Base-by-base conservation (phyloP, 53 echinoderm and acorn worm species). In the Apostichopus leukothele region DNA sequence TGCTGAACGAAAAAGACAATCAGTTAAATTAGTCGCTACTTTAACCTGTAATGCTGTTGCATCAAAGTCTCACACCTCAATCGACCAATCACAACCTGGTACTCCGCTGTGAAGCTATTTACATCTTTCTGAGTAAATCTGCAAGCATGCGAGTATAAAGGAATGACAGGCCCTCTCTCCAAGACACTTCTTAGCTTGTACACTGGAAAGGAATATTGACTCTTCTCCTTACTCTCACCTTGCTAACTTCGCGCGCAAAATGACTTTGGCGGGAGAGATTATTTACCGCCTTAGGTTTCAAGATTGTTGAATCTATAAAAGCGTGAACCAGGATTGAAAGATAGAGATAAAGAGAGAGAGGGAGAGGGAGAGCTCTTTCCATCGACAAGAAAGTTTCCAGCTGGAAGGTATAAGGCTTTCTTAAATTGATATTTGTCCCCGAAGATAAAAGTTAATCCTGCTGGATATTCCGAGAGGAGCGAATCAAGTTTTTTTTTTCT, bases 381-480 rank as follows among this genome's bases (percentile, higher is more conserved):
- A 19, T 19, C 71, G 71, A 71, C 71, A 19, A 19, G 18, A 71
- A 71, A 81, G 39, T 81, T 59, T 81, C 55, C 81, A 81, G 81
- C 60, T 81, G 18, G 22, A 81, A 81, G 81, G 81, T 21, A 54
- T 81, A 5, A 81, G 55, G 13, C 55, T 52, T 55, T 59, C 81
- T 81, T 19, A 81, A 81, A 81, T 81, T 81, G 81, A 81, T 81
- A 59, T 81, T 81, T 81, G 81, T 59, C 81, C 81, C 81, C 19
- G 81, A 81, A 81, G 81, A 81, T 22, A 81, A 81, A 39, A 21
- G 55, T 25, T 55, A 59, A 71, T 71, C 14, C 81, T 59, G 55
- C 53, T 18, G 81, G 81, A 20, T 81, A 81, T 81, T 59, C 19
- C 22, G n/a, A 52, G 55, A 59, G 22, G 9, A 54, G 9, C 18